Base-by-base conservation (phyloP, 2,888 invertebrate species). In the Phyllotreta striolata region DNA sequence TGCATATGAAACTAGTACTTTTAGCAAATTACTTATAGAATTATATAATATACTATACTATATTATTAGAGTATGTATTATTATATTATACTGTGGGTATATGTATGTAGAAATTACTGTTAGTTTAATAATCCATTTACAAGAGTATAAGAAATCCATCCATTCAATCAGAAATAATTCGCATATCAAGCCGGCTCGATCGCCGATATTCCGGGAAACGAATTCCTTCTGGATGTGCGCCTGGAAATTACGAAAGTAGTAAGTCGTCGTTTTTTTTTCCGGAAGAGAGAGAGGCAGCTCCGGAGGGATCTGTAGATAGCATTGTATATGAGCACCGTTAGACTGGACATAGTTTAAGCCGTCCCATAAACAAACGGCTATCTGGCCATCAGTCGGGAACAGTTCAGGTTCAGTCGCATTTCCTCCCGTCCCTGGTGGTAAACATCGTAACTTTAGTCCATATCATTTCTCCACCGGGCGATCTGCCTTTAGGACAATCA, bases 291-390 rank as follows among this genome's bases (percentile, higher is more conserved):
- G 24, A 72, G 74, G 75, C 76, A 73, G 75, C 75, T 78, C 80
- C 79, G 73, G 75, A 75, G 80, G 79, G 79, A 79, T 79, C 78
- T 77, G 78, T 79, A 80, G 81, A 81, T 81, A 81, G 81, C 80
- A 79, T 81, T 81, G 80, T 81, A 81, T 81, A 81, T 79, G 81
- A 80, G 80, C 78, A 78, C 79, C 79, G 81, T 81, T 81, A 80
- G 81, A 80, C 79, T 80, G 80, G 81, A 81, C 81, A 80, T 80
- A 81, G 81, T 81, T 81, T 81, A 81, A 81, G 80, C 81, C 81
- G 78, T 81, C 80, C 76, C 80, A 81, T 81, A 81, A 81, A 81
- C 80, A 80, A 81, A 77, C 75, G 77, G 79, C 79, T 81, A 81
- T 81, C 80, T 79, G 79, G 79, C 78, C 80, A 81, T 80, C 80